Evolutionary conservation across 1,140 invertebrate genomes (phyloP).

Genomic region (Leptinotarsa lineolata): DNA sequence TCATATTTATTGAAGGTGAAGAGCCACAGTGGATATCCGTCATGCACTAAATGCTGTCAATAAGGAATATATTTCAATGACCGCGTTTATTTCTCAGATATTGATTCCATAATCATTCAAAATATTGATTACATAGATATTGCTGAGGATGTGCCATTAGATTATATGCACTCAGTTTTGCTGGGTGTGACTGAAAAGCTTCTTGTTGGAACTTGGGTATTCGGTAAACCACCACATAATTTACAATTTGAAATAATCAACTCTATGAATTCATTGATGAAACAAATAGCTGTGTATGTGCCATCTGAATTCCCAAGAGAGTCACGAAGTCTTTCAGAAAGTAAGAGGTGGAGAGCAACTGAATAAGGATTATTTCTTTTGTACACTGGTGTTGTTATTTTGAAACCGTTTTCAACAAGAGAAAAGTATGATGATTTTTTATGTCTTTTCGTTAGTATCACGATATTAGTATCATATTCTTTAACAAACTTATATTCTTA

Average conservation of each 20-base stretch:
- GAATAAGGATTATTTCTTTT: constrained; percentile 12
- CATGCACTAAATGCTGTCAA: constrained; percentile 27
- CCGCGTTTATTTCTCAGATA: neutral
- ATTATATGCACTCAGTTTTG: constrained; percentile 10
- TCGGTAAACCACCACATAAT: neutral
- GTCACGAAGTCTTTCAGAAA: neutral
- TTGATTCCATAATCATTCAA: neutral
- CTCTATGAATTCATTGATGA: neutral
- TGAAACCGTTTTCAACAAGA: constrained; percentile 2
- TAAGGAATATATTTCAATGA: neutral
- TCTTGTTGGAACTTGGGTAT: neutral
- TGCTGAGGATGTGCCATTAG: neutral
- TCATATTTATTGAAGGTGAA: constrained; percentile 19
- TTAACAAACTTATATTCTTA: neutral
- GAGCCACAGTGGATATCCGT: constrained; percentile 3
- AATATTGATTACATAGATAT: constrained; percentile 9
- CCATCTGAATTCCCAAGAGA: neutral
- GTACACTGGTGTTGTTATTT: constrained; percentile 8
- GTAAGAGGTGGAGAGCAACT: neutral
- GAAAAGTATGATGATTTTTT: neutral
- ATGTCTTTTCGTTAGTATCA: neutral
- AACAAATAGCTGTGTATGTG: neutral
- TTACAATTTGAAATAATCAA: neutral
- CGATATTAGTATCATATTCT: neutral
- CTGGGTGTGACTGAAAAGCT: neutral